Percentiles rank a stretch among this genome's conserved stretches.
Evolutionary conservation across 2,888 invertebrate species (phyloP).

Genomic region (Boloria selene): DNA sequence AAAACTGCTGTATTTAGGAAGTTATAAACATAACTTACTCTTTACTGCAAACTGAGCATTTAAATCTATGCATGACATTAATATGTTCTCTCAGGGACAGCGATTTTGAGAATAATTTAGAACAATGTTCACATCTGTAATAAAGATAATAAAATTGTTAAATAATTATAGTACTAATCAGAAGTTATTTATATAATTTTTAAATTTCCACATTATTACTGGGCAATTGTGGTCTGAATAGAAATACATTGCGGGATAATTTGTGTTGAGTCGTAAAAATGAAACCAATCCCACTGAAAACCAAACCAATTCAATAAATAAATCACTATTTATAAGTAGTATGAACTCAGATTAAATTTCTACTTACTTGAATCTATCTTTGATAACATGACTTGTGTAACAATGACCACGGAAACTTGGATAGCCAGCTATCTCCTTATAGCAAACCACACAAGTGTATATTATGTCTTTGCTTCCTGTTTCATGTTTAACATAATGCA

Average conservation of each 20-base stretch:
- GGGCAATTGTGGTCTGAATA: no score
- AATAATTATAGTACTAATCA: no score
- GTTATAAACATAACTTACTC: conserved; percentile 56
- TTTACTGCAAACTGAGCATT: conserved; percentile 61
- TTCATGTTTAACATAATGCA: conserved; percentile 75
- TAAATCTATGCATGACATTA: conserved; percentile 57
- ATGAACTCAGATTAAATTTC: conserved; percentile 1
- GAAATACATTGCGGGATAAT: no score
- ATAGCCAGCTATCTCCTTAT: conserved; percentile 78
- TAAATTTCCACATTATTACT: no score
- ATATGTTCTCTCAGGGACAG: conserved; percentile 60
- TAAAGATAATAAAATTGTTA: neutral
- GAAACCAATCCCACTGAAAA: no score
- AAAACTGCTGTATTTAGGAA: conserved; percentile 7
- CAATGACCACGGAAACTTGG: conserved; percentile 83
- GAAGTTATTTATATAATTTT: no score
- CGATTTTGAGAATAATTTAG: conserved; percentile 62
- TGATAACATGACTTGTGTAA: conserved; percentile 79
- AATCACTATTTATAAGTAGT: no score
- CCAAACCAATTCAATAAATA: neutral
- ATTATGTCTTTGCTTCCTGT: conserved; percentile 54
- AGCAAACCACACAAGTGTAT: conserved; percentile 83
- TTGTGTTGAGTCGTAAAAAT: no score
- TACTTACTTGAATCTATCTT: conserved; percentile 79
- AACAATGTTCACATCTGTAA: conserved; percentile 67